Evolutionary conservation across 2,113 vertebrate species (phyloP).

Genomic region (Andinoacara biseriatus): DNA sequence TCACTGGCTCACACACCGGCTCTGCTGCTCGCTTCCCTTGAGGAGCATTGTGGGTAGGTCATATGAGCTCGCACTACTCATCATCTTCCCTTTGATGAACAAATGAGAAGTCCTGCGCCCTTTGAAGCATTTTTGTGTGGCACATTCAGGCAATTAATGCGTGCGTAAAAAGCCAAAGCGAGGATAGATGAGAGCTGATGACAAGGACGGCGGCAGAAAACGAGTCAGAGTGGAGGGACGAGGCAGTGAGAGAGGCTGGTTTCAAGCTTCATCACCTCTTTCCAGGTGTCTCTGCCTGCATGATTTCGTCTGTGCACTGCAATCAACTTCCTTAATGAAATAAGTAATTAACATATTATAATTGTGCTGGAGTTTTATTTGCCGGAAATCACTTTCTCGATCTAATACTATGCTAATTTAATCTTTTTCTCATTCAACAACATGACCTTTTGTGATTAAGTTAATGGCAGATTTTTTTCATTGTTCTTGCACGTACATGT

Average conservation of each 20-base stretch:
- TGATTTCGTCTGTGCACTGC: slow-evolving; percentile 95
- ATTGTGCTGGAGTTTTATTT: slow-evolving; percentile 99
- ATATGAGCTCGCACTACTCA: slow-evolving; percentile 57
- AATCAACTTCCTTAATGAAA: slow-evolving; percentile 99
- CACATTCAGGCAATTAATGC: slow-evolving; percentile 70
- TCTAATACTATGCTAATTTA: slow-evolving; percentile 99
- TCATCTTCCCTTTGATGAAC: slow-evolving; percentile 72
- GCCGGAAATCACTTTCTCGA: slow-evolving; percentile 99
- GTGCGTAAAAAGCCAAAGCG: slow-evolving; percentile 51
- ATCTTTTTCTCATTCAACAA: slow-evolving; percentile 95
- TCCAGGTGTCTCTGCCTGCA: slow-evolving; percentile 83
- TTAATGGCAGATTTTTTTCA: slow-evolving; percentile 84
- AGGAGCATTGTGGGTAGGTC: slow-evolving; percentile 59
- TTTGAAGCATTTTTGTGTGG: slow-evolving; percentile 60
- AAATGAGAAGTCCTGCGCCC: slow-evolving; percentile 56
- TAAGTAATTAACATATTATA: slow-evolving; percentile 99
- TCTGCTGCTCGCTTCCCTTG: slow-evolving; percentile 22
- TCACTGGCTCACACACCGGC: slow-evolving; percentile 27
- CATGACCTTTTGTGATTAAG: slow-evolving; percentile 99
- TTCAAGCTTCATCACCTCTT: slow-evolving; percentile 68
- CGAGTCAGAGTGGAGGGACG: slow-evolving; percentile 11
- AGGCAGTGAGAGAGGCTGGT: slow-evolving; percentile 13
- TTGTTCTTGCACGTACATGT: neutral
- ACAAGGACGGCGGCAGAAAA: slow-evolving; percentile 50
- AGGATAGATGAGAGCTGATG: slow-evolving; percentile 42